These are phyloP conservation scores for Spermophilus dauricus DNA, from an alignment of 2,113 vertebrate genomes.

Conservation along the genomic window DNA sequence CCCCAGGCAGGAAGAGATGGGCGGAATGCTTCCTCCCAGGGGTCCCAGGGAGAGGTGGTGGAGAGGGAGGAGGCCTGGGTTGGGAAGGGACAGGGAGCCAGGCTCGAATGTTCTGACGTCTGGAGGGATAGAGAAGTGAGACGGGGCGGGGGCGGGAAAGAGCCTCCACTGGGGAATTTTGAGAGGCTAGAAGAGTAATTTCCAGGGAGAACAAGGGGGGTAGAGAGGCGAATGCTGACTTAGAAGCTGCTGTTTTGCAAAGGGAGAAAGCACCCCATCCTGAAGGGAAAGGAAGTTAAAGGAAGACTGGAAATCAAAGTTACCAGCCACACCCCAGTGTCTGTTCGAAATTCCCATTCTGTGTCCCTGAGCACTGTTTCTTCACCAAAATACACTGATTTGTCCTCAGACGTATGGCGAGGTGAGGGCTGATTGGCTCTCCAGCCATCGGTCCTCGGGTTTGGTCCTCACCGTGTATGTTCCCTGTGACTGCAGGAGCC, in stretches of 20 bases:
- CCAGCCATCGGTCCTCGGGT: not conserved
- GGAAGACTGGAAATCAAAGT: not conserved
- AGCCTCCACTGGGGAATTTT: not conserved
- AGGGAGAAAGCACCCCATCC: not conserved
- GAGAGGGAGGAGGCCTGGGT: too few relatives aligned
- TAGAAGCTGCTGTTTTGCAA: not conserved
- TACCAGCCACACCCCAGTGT: not conserved
- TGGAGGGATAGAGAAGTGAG: too few relatives aligned
- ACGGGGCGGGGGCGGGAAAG: not conserved
- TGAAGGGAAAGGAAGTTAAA: not conserved
- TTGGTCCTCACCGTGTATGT: not conserved
- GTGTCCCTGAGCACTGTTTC: not conserved
- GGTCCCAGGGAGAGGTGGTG: not conserved
- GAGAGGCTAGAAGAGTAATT: not conserved
- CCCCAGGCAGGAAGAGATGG: not conserved
- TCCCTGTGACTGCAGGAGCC: not conserved
- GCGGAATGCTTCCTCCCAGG: not conserved
- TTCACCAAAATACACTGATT: not conserved
- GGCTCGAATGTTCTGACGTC: not conserved
- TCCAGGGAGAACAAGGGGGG: not conserved
- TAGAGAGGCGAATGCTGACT: not conserved
- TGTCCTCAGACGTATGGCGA: not conserved
- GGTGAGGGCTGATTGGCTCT: not conserved
- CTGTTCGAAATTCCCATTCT: not conserved
- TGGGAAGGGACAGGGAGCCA: not conserved